A percentile compares a stretch with the other conserved stretches of the same genome.
phyloP scores from a whole-genome alignment of 2,113 vertebrate species.

The Leptocoma aspasia region DNA sequence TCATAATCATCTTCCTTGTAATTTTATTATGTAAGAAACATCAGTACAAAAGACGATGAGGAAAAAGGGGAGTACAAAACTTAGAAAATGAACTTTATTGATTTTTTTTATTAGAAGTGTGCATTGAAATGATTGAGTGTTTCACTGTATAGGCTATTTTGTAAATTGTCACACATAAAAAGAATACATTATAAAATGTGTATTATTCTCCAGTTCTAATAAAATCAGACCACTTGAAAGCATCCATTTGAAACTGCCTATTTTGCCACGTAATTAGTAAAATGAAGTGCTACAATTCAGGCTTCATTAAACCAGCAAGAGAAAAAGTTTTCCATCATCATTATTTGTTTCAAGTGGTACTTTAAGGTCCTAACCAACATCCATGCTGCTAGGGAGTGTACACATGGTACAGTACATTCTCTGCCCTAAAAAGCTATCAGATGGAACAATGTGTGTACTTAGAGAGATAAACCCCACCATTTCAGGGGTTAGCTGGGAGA shows the following conservation, averaged over 20 bases:
- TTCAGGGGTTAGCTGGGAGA: not conserved
- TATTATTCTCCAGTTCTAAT: not conserved
- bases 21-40: not conserved
- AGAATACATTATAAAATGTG: not conserved
- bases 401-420: not conserved
- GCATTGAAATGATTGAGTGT: not conserved
- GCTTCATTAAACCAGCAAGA: not conserved
- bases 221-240: not conserved
- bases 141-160: not conserved
- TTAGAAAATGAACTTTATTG: not conserved
- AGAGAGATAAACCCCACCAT: not conserved
- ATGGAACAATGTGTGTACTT: not conserved
- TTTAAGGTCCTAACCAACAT: not conserved
- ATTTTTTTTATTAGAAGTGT: not conserved
- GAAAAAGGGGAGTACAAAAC: not conserved
- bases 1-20: not conserved
- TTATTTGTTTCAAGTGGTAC: not conserved
- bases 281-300: not conserved
- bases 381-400: not conserved
- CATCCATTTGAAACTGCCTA: not conserved
- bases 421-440: not conserved
- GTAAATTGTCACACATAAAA: not conserved
- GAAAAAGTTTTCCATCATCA: not conserved
- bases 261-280: not conserved
- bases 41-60: not conserved